These are phyloP conservation scores for Solenopsis invicta DNA, from an alignment of 1,140 invertebrate genomes.

Conservation along the genomic window DNA sequence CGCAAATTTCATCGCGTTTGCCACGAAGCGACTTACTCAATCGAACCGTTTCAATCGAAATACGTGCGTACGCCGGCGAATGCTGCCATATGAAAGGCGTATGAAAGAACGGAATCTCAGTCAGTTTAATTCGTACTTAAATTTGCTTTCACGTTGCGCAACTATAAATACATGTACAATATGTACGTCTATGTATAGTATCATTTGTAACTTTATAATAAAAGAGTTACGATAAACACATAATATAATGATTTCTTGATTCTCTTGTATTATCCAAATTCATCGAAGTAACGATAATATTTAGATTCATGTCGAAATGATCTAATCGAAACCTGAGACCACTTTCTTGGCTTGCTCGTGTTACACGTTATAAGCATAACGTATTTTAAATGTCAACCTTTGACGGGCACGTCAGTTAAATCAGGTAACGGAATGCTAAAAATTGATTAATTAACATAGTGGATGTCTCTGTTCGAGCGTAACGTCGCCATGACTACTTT, in stretches of 20 bases:
- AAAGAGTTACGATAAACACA: background rate
- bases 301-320: background rate
- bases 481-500: conserved; percentile 9
- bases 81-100: background rate
- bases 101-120: background rate
- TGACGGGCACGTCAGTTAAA: background rate
- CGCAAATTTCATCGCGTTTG: conserved; percentile 67
- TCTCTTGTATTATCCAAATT: background rate
- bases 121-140: conserved; percentile 5
- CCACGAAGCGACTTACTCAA: conserved; percentile 9
- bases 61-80: background rate
- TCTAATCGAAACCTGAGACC: background rate
- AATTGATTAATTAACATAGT: conserved; percentile 19
- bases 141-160: background rate
- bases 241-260: background rate
- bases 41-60: conserved; percentile 25
- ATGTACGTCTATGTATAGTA: background rate
- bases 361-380: background rate
- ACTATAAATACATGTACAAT: background rate
- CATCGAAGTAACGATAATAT: background rate
- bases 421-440: background rate
- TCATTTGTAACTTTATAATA: background rate
- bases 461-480: conserved; percentile 25
- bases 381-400: conserved; percentile 2
- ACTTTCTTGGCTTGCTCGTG: background rate